Percentiles rank a stretch among this genome's conserved stretches.
phyloP scores from a whole-genome alignment of 2,888 invertebrate genomes.

The Lamproptera curius region DNA sequence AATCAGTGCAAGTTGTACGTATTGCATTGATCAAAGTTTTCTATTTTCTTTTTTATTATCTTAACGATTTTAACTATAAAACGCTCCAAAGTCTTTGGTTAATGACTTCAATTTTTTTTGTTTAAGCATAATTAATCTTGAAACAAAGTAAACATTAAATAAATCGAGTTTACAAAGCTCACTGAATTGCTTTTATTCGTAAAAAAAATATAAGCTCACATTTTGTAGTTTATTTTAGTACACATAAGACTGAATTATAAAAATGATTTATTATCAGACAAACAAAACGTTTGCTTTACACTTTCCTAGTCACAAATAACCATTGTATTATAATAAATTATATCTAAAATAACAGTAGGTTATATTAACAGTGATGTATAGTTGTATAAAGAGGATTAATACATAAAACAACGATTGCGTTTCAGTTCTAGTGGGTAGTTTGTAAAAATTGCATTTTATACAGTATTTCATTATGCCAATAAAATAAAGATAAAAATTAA shows the following conservation, averaged over 20 bases:
- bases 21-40: too few relatives aligned
- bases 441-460: constrained; percentile 47
- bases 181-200: too few relatives aligned
- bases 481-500: constrained; percentile 21
- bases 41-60: too few relatives aligned
- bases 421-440: constrained; percentile 35
- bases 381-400: constrained; percentile 44
- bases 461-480: constrained; percentile 36
- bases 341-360: constrained; percentile 20
- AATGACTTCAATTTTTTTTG: too few relatives aligned
- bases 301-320: constrained; percentile 34
- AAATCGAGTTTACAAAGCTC: too few relatives aligned
- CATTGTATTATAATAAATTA: constrained; percentile 32
- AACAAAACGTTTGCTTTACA: constrained; percentile 12
- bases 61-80: too few relatives aligned
- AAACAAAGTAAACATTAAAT: too few relatives aligned
- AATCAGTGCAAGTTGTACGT: too few relatives aligned
- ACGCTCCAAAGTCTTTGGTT: too few relatives aligned
- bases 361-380: constrained; percentile 34
- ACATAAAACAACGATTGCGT: constrained; percentile 49
- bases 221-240: constrained; percentile 27
- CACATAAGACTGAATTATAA: constrained; percentile 37
- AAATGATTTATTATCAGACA: constrained; percentile 23
- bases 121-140: too few relatives aligned
- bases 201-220: neutral